Base-by-base conservation (phyloP, 2,888 invertebrate species). In the Rugalucina vietnamica region DNA sequence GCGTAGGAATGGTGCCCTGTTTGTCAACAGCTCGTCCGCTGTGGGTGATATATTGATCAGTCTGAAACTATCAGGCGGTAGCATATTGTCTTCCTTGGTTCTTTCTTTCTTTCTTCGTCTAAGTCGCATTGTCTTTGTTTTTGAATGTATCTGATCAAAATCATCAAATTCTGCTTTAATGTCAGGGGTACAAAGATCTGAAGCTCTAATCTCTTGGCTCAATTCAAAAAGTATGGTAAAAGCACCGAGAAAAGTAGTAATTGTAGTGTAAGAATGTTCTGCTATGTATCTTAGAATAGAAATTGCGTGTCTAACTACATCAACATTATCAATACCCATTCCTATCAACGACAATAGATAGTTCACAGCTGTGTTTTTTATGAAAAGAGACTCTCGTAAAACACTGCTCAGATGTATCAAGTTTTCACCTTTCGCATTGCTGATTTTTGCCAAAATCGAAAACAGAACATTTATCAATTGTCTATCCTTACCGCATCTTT, bases 1-100 rank as follows among this genome's bases (percentile, higher is more conserved):
- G 21, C 96, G 95, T 29, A 96, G 89, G 92, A 96, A 96, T 0
- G 95, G 94, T 8, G 34, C 29, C 24, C 21, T 29, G 21, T 3
- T 37, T 4, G 27, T 54, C 21, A 54, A 36, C 0, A 82, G 34
- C 32, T 82, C 82, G 0, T 39, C 12, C 10, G 54, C 12, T 29
- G 43, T 36, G 29, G 83, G 83, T 18, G 37, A 32, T 12, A 84
- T 36, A 4, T 49, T 37, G 24, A 76, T 69, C 21, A 27, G 14
- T 73, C 83, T 72, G 60, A 80, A 84, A 36, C 74, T 39, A 21
- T 84, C 76, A 24, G 79, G 76, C 14, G 76, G 79, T 0, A 37
- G 3, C 32, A 60, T 49, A 1, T 54, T 54, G 10, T 34, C 70
- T 36, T 71, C 21, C 18, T 5, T 27, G 3, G 1, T 71, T 29